Conservation (phyloP, 2,113 vertebrate genomes). For the Onychorhynchus coronatus region DNA sequence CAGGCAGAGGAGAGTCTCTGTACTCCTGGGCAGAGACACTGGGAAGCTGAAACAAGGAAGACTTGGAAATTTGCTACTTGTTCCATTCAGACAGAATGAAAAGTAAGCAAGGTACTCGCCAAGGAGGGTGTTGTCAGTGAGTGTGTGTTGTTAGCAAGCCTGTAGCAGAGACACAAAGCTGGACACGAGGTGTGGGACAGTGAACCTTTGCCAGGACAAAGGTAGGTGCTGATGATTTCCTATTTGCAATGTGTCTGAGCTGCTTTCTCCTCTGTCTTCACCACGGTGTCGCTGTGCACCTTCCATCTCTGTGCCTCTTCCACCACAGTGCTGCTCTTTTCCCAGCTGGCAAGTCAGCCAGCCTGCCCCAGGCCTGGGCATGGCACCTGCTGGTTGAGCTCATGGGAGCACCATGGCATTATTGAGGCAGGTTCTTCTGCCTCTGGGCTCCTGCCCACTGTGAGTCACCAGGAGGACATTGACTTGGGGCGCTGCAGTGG, state of each 20-base stretch:
- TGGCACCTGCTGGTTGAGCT: neutral
- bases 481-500: neutral
- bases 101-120: neutral
- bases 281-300: rapidly evolving
- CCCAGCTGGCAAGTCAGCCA: neutral
- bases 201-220: neutral
- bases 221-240: neutral
- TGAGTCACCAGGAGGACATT: too few relatives aligned
- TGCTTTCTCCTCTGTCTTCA: neutral
- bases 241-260: neutral
- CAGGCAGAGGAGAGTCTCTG: neutral
- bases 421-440: neutral
- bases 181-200: too few relatives aligned
- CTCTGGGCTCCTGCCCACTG: neutral
- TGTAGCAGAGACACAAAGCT: neutral
- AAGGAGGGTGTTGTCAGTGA: neutral
- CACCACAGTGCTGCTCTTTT: neutral
- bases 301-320: neutral
- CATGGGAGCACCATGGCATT: neutral
- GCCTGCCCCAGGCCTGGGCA: neutral
- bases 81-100: neutral
- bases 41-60: neutral
- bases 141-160: neutral
- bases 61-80: neutral
- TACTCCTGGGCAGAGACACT: neutral